These are phyloP conservation scores for Latrodectus hesperus DNA, from an alignment of 2,888 invertebrate species.

Conservation along the genomic window DNA sequence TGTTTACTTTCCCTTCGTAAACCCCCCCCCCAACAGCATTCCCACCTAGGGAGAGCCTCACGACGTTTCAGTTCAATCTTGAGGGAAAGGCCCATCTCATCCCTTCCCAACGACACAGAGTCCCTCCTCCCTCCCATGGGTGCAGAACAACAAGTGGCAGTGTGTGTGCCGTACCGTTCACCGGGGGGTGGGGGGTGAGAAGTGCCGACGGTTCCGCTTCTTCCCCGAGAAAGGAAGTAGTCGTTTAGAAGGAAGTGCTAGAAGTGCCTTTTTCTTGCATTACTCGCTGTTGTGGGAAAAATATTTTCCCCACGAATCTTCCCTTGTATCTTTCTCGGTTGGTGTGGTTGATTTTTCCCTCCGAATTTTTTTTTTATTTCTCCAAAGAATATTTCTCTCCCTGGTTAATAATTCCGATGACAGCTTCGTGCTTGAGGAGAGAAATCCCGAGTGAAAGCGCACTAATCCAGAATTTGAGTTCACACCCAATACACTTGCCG, in stretches of 20 bases:
- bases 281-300: background rate
- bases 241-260: background rate
- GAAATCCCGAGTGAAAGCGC: too few species aligned
- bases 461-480: too few species aligned
- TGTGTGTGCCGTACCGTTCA: background rate
- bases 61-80: conserved; percentile 16
- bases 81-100: conserved; percentile 47
- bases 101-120: conserved; percentile 44
- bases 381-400: too few species aligned
- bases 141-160: background rate
- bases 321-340: background rate
- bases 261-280: background rate
- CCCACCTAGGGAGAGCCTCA: background rate
- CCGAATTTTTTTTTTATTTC: background rate
- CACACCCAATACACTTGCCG: too few species aligned
- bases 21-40: background rate
- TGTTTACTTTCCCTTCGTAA: background rate
- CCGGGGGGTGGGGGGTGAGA: background rate
- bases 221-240: background rate
- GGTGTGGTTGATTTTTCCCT: background rate
- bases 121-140: background rate
- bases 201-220: background rate
- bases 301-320: background rate
- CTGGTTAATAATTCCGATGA: too few species aligned
- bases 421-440: too few species aligned